Conservation (phyloP, 2,888 invertebrate species). For the Scaptomyza cyrtandrae region DNA sequence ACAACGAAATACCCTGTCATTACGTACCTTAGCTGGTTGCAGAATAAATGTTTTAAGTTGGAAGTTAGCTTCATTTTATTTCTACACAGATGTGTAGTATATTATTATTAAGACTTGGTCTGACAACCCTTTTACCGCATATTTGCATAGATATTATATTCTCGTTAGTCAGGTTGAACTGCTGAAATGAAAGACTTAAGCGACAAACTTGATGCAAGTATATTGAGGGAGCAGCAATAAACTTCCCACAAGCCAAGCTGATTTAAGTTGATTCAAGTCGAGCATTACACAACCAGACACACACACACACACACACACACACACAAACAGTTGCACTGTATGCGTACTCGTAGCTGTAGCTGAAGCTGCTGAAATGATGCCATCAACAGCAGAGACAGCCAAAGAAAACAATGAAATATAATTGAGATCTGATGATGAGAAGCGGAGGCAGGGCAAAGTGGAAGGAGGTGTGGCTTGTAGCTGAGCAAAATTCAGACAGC, state of each 20-base stretch:
- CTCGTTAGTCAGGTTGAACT: slow-evolving; percentile 7
- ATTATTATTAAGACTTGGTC: neutral
- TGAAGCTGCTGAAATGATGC: slow-evolving; percentile 80
- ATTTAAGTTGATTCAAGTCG: slow-evolving; percentile 2
- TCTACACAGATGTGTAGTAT: neutral
- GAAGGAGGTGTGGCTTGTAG: slow-evolving; percentile 33
- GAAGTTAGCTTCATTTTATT: neutral
- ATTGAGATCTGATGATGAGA: slow-evolving; percentile 25
- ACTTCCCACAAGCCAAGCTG: slow-evolving; percentile 69
- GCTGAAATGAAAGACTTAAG: slow-evolving; percentile 66
- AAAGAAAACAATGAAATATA: slow-evolving; percentile 36
- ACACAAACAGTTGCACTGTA: slow-evolving; percentile 19
- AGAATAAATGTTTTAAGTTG: too few relatives aligned
- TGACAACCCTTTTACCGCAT: too few relatives aligned
- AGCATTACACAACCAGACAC: slow-evolving; percentile 63
- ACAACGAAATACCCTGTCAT: slow-evolving; percentile 17
- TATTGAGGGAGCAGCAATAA: slow-evolving; percentile 69
- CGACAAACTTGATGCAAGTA: slow-evolving; percentile 63
- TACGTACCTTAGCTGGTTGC: too few relatives aligned
- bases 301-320: slow-evolving; percentile 23
- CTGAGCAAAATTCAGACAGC: slow-evolving; percentile 51
- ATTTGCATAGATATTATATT: neutral
- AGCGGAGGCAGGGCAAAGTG: slow-evolving; percentile 14
- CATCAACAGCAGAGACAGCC: slow-evolving; percentile 73
- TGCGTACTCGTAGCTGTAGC: slow-evolving; percentile 48